phyloP scores from a whole-genome alignment of 2,797 vertebrate species.

The Oryzias sinensis region DNA sequence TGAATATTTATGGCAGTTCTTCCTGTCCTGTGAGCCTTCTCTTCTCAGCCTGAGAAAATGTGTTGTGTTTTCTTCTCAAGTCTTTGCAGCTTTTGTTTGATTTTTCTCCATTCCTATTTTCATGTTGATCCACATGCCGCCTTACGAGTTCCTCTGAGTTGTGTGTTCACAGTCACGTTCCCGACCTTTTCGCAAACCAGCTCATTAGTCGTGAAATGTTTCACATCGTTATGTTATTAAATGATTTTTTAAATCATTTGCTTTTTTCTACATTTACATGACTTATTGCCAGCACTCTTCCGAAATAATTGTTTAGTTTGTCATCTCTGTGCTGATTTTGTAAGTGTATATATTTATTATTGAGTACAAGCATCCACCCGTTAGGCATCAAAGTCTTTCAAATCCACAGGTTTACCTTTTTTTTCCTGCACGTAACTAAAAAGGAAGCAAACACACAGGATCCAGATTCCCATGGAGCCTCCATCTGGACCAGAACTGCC shows the following conservation, averaged over 20 bases:
- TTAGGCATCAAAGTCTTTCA: constrained; percentile 50
- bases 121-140: no score
- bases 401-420: constrained; percentile 8
- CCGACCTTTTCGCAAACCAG: constrained; percentile 28
- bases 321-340: not conserved
- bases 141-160: no score
- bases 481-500: constrained; percentile 74
- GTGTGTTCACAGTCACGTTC: no score
- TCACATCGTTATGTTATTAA: no score
- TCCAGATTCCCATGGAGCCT: constrained; percentile 58
- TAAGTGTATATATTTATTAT: not conserved
- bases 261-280: no score
- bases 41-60: no score
- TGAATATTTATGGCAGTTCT: no score
- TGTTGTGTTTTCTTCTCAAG: no score
- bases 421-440: constrained; percentile 22
- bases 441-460: constrained; percentile 10
- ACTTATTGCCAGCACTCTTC: not conserved
- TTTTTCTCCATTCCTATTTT: no score
- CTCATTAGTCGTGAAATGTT: constrained; percentile 28
- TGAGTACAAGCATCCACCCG: constrained; percentile 44
- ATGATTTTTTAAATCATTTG: no score
- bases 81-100: no score
- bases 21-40: no score
- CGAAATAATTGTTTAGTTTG: not conserved